Conservation (phyloP, 2,888 invertebrate genomes). For the Phengaris arion region DNA sequence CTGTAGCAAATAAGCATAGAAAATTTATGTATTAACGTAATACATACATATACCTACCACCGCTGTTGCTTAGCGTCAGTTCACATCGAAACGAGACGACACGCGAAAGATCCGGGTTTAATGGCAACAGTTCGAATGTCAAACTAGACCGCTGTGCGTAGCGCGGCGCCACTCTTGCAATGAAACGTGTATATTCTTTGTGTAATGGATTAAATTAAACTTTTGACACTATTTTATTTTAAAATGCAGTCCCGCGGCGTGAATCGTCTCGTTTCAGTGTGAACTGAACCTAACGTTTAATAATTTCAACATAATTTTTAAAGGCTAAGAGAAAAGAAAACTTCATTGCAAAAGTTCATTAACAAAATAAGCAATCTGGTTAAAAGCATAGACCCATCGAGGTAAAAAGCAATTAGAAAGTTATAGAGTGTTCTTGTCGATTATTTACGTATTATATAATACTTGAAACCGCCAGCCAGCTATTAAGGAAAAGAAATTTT, state of each 20-base stretch:
- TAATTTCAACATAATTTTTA: slow-evolving; percentile 46
- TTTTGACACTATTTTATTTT: neutral
- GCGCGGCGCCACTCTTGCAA: too few species aligned
- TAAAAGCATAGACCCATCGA: slow-evolving; percentile 68
- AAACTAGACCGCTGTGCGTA: too few species aligned
- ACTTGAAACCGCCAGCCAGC: slow-evolving; percentile 42
- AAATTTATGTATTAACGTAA: too few species aligned
- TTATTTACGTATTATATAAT: slow-evolving; percentile 59
- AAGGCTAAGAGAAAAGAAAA: slow-evolving; percentile 55
- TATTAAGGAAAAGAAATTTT: slow-evolving; percentile 24
- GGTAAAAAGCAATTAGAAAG: slow-evolving; percentile 71
- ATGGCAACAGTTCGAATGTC: too few species aligned
- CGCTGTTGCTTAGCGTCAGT: too few species aligned
- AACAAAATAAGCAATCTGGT: slow-evolving; percentile 72
- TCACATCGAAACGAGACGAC: too few species aligned
- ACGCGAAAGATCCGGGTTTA: too few species aligned
- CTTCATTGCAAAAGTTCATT: slow-evolving; percentile 63
- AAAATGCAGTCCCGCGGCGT: neutral
- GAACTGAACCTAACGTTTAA: neutral
- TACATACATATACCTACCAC: too few species aligned
- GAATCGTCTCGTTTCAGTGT: too few species aligned
- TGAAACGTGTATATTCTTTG: too few species aligned
- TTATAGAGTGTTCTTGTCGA: slow-evolving; percentile 65
- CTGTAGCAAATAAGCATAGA: too few species aligned
- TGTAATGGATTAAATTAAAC: too few species aligned